Conservation (phyloP, 2,888 invertebrate genomes). For the Bruchidius siliquastri region DNA sequence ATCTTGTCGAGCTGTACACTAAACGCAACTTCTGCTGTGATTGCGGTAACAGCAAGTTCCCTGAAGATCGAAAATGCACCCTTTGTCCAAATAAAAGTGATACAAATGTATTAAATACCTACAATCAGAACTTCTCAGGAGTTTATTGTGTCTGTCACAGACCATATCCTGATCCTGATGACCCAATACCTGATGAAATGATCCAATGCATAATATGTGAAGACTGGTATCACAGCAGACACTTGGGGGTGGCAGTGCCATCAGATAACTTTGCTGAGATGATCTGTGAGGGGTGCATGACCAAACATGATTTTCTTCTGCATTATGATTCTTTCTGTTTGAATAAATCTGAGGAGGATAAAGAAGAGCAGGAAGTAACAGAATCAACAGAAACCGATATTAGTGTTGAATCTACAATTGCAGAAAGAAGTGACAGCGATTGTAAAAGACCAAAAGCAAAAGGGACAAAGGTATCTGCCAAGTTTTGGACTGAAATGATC, state of each 20-base stretch:
- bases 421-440: slow-evolving; percentile 11
- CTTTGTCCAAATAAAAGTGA: slow-evolving; percentile 60
- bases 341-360: slow-evolving; percentile 16
- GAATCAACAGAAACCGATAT: slow-evolving; percentile 12
- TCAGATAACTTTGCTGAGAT: slow-evolving; percentile 61
- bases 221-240: slow-evolving; percentile 92
- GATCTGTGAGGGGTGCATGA: slow-evolving; percentile 76
- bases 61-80: slow-evolving; percentile 53
- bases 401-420: slow-evolving; percentile 10
- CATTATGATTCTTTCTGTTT: slow-evolving; percentile 57
- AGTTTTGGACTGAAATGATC: slow-evolving; percentile 62
- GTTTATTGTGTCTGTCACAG: slow-evolving; percentile 86
- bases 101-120: slow-evolving; percentile 67
- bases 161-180: slow-evolving; percentile 93
- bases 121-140: slow-evolving; percentile 94
- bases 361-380: background rate
- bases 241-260: slow-evolving; percentile 59
- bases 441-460: slow-evolving; percentile 46
- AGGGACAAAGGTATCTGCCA: slow-evolving; percentile 50
- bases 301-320: slow-evolving; percentile 68
- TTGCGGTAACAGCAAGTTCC: slow-evolving; percentile 81
- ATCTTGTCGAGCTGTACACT: slow-evolving; percentile 92
- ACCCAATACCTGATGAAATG: slow-evolving; percentile 82
- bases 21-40: slow-evolving; percentile 95
- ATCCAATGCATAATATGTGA: slow-evolving; percentile 95